These are phyloP conservation scores for Proteles cristata DNA, from an alignment of 2,113 vertebrate species.

Conservation along the genomic window DNA sequence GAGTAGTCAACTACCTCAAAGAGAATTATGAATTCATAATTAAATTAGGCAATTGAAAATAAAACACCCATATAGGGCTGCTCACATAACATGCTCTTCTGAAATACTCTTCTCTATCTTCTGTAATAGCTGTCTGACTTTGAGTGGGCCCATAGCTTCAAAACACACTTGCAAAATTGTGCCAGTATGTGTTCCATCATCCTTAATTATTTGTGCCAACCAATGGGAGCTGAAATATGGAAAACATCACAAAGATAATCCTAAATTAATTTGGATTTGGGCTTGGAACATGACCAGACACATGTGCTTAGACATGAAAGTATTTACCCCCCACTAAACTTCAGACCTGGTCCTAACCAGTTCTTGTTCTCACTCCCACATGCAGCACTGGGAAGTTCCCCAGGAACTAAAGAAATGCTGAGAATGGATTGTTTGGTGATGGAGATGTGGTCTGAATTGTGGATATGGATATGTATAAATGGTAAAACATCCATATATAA, in stretches of 20 bases:
- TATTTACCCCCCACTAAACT: neutral
- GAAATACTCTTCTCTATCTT: neutral
- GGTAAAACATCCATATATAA: neutral
- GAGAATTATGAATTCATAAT: neutral
- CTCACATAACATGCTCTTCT: neutral
- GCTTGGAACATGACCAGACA: constrained; percentile 55
- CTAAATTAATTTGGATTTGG: constrained; percentile 56
- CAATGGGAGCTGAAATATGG: constrained; percentile 57
- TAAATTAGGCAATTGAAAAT: neutral
- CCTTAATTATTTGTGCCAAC: constrained; percentile 50
- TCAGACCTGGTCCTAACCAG: neutral
- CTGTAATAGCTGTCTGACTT: neutral
- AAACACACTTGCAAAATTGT: neutral
- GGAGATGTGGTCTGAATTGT: neutral
- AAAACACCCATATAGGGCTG: neutral
- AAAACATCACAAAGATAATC: constrained; percentile 57
- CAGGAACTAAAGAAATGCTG: neutral
- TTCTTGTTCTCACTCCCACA: constrained; percentile 25
- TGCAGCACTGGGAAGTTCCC: neutral
- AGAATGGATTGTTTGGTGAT: neutral
- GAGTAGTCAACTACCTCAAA: neutral
- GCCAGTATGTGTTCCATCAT: constrained; percentile 43
- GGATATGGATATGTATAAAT: neutral
- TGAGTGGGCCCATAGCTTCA: neutral
- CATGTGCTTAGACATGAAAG: constrained; percentile 1